Conservation (phyloP, 2,113 vertebrate species). For the Desmodus rotundus region DNA sequence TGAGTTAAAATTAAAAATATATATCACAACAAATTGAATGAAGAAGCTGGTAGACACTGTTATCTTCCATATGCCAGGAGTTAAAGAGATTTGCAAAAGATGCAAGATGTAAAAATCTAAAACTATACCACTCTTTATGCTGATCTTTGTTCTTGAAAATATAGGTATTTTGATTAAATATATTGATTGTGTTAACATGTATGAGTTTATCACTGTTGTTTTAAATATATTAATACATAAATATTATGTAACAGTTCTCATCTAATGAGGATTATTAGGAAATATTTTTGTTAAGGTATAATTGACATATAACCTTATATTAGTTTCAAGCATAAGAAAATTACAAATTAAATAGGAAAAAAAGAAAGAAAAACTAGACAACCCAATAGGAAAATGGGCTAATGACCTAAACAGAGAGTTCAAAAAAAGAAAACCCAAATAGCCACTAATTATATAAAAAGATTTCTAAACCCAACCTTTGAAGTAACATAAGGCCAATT, state of each 20-base stretch:
- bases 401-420: background rate
- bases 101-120: background rate
- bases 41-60: background rate
- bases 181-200: background rate
- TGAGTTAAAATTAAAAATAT: background rate
- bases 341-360: background rate
- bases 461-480: background rate
- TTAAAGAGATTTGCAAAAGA: background rate
- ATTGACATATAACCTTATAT: background rate
- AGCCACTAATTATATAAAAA: background rate
- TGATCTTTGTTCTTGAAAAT: slow-evolving; percentile 21
- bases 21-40: background rate
- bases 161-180: background rate
- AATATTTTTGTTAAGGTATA: background rate
- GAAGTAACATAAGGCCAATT: background rate
- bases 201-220: background rate
- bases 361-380: background rate
- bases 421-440: background rate
- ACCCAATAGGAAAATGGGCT: background rate
- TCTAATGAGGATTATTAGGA: background rate
- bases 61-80: background rate
- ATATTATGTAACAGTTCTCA: background rate
- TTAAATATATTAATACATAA: background rate
- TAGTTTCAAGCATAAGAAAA: background rate
- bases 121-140: background rate